Percentiles rank a stretch among this genome's conserved stretches.
phyloP scores from a whole-genome alignment of 2,797 vertebrate genomes.

The Gymnoscopelus microlampas region DNA sequence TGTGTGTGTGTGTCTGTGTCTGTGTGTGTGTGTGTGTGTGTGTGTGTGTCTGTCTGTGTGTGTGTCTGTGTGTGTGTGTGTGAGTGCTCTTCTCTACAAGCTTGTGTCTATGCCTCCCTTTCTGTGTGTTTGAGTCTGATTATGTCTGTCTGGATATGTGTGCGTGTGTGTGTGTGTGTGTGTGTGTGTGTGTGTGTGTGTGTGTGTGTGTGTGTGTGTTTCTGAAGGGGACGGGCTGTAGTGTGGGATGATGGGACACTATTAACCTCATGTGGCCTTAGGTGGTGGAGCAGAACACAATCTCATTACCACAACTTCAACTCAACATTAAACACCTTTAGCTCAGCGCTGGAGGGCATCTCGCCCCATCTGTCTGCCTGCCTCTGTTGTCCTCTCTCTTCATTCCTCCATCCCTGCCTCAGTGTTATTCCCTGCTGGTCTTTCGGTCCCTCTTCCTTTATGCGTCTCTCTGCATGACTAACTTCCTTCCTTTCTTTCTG shows the following conservation, averaged over 20 bases:
- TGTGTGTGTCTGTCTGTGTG: too few species aligned
- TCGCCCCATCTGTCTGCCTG: background rate
- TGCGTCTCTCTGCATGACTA: too few species aligned
- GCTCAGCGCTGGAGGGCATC: background rate
- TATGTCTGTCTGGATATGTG: too few species aligned
- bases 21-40: too few species aligned
- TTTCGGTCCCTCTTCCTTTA: background rate
- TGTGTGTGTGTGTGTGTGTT: constrained; percentile 1
- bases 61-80: too few species aligned
- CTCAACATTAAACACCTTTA: constrained; percentile 26
- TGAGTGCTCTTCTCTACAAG: too few species aligned
- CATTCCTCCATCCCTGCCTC: background rate
- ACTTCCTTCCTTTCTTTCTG: too few species aligned
- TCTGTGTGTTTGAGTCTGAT: too few species aligned
- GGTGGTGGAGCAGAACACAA: constrained; percentile 34
- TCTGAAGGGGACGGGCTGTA: constrained; percentile 3
- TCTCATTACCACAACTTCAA: constrained; percentile 42
- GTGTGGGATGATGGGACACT: constrained; percentile 10
- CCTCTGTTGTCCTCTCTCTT: constrained; percentile 10
- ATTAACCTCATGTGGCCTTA: constrained; percentile 50
- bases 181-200: background rate
- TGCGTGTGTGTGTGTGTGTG: too few species aligned
- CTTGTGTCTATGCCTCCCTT: too few species aligned
- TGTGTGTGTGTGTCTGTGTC: too few species aligned
- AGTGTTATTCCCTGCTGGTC: background rate